Conservation (phyloP, 2,797 vertebrate species). For the Enteromius paludinosus region DNA sequence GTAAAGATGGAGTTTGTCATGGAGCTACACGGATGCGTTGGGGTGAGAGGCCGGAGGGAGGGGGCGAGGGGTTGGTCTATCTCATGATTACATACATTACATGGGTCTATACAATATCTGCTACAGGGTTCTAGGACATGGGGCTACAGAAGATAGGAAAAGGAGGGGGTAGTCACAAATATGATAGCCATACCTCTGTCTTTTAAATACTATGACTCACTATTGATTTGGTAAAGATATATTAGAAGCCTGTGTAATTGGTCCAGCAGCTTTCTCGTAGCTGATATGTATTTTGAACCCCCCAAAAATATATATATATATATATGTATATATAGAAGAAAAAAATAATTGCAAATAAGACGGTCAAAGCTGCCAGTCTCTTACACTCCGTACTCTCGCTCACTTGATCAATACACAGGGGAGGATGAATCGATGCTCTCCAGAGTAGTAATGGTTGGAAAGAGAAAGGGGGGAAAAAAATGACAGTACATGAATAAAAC, state of each 20-base stretch:
- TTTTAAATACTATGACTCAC: constrained; percentile 84
- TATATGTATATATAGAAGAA: constrained; percentile 46
- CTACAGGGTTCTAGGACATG: constrained; percentile 75
- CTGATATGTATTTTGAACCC: constrained; percentile 66
- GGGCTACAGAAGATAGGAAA: constrained; percentile 55
- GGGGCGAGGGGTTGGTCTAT: constrained; percentile 80
- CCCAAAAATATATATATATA: constrained; percentile 56
- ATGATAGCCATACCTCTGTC: constrained; percentile 86
- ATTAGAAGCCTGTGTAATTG: constrained; percentile 77
- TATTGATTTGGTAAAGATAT: constrained; percentile 82
- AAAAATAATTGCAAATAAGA: constrained; percentile 59
- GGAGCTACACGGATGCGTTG: constrained; percentile 44
- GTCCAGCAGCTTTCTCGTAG: constrained; percentile 80
- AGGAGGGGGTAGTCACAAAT: constrained; percentile 76
- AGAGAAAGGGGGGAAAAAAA: constrained; percentile 50
- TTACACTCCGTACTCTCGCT: constrained; percentile 73
- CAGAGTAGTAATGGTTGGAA: constrained; percentile 71
- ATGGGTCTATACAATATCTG: constrained; percentile 83
- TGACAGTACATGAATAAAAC: constrained; percentile 76
- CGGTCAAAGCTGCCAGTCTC: constrained; percentile 77
- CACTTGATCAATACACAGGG: constrained; percentile 80
- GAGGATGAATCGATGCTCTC: constrained; percentile 76
- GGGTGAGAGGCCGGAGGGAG: constrained; percentile 63
- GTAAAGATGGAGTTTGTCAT: constrained; percentile 75
- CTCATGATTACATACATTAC: constrained; percentile 77